Evolutionary conservation across 1,140 invertebrate species (phyloP), one percentile per base, ranked within the genome.

Genomic region (Microplitis mediator): DNA sequence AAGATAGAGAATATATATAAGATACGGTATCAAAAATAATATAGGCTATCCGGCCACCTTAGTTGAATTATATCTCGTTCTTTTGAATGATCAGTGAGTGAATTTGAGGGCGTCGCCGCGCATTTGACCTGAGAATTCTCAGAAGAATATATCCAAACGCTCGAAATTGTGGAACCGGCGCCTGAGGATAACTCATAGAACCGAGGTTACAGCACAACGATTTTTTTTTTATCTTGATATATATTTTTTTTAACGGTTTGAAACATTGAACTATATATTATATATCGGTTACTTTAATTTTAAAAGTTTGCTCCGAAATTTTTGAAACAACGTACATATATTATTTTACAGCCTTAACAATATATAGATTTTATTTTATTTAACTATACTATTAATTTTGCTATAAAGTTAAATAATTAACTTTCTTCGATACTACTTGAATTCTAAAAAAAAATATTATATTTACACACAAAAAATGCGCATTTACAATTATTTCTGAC

Each of bases 121-220:
- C 14, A 68, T 68, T 68, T 68, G 66, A 68, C 66, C 66, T 68
- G 35, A 8, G 54, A 68, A 68, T 68, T 68, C 66, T 68, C 52
- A 14, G 66, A 68, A 68, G 66, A 35, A 50, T 54, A 64, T 66
- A 68, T 58, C 66, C 52, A 58, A 45, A 56, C 31, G 65, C 51
- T 67, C 32, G 31, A 56, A 67, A 56, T 56, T 67, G 65, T 54
- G 65, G 51, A 51, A 67, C 50, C 16, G 65, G 65, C 65, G 65
- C 65, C 65, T 67, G 65, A 67, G 51, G 65, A 54, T 51, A 65
- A 39, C 14, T n/a, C 9, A 67, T 14, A 31, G 31, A 16, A 67
- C 51, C 65, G 65, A 67, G 65, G 51, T 68, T 16, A 58, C 66
- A 54, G 50, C 34, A 45, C 61, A 4, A 8, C n/a, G 31, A 11